Evolutionary conservation across 1,140 invertebrate genomes (phyloP).

Genomic region (Drosophila sucinea): DNA sequence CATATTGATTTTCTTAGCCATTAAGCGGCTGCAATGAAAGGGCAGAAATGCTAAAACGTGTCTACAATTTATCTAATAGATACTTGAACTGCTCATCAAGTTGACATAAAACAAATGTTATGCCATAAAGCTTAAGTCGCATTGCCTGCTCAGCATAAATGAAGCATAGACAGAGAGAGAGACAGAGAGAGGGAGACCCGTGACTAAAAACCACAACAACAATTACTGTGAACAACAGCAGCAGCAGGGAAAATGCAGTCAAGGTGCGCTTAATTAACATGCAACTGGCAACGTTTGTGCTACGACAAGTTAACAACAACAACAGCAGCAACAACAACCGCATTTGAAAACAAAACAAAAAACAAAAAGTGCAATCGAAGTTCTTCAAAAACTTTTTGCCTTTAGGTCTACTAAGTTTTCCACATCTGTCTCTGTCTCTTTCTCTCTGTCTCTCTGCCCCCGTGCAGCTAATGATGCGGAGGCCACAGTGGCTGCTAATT

Average conservation of each 20-base stretch:
- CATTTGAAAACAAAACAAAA: constrained; percentile 23
- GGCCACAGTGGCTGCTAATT: constrained; percentile 16
- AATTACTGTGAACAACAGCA: constrained; percentile 37
- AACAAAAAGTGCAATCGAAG: constrained; percentile 55
- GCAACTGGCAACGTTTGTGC: constrained; percentile 66
- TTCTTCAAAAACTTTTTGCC: constrained; percentile 51
- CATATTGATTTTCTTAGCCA: constrained; percentile 27
- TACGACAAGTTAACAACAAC: constrained; percentile 54
- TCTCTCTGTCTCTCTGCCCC: constrained; percentile 50
- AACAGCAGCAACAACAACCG: constrained; percentile 35
- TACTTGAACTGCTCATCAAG: constrained; percentile 72
- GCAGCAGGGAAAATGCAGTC: constrained; percentile 62
- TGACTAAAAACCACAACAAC: constrained; percentile 36
- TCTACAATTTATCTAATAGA: constrained; percentile 67
- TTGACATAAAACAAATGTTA: constrained; percentile 74
- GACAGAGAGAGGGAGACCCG: not conserved
- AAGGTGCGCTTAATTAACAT: constrained; percentile 79
- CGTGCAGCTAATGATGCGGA: constrained; percentile 50
- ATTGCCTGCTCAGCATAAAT: constrained; percentile 66
- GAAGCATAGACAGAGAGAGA: constrained; percentile 22
- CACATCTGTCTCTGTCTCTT: constrained; percentile 57
- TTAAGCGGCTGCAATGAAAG: constrained; percentile 25
- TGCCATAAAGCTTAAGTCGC: constrained; percentile 37
- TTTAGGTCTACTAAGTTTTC: constrained; percentile 52
- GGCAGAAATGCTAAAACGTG: constrained; percentile 31